These are phyloP conservation scores for Polylopha cassiicola DNA, from an alignment of 2,888 invertebrate species.

Conservation along the genomic window DNA sequence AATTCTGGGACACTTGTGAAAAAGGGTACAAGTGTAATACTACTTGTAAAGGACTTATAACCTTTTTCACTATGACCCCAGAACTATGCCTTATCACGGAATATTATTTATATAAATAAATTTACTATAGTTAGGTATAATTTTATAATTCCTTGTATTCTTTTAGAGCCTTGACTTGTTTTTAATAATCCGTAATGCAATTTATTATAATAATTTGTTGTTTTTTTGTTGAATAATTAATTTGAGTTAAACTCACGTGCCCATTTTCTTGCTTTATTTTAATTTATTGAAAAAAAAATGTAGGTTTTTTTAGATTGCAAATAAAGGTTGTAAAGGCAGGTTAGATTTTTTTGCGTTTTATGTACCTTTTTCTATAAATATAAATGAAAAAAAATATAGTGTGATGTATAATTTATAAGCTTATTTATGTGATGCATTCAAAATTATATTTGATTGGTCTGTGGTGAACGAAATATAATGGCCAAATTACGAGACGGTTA, in stretches of 20 bases:
- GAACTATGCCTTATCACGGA: conserved; percentile 19
- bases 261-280: conserved; percentile 59
- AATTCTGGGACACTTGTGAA: too few relatives aligned
- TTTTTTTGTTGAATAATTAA: conserved; percentile 23
- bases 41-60: too few relatives aligned
- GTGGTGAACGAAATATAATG: conserved; percentile 25
- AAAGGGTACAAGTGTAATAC: too few relatives aligned
- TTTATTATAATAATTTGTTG: conserved; percentile 20
- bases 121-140: conserved; percentile 5
- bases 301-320: conserved; percentile 13
- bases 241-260: conserved; percentile 69
- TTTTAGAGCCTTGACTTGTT: conserved; percentile 15
- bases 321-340: conserved; percentile 9
- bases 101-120: conserved; percentile 7
- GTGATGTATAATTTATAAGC: conserved; percentile 26
- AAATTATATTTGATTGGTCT: conserved; percentile 17
- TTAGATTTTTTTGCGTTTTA: conserved; percentile 14
- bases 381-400: conserved; percentile 19
- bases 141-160: conserved; percentile 22
- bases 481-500: conserved; percentile 32
- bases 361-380: conserved; percentile 12
- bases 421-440: conserved; percentile 28
- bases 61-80: too few relatives aligned
- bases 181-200: too few relatives aligned
- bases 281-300: conserved; percentile 44